A percentile compares a stretch with the other conserved stretches of the same genome.
phyloP scores from a whole-genome alignment of 2,113 vertebrate genomes.

The Ictalurus furcatus region DNA sequence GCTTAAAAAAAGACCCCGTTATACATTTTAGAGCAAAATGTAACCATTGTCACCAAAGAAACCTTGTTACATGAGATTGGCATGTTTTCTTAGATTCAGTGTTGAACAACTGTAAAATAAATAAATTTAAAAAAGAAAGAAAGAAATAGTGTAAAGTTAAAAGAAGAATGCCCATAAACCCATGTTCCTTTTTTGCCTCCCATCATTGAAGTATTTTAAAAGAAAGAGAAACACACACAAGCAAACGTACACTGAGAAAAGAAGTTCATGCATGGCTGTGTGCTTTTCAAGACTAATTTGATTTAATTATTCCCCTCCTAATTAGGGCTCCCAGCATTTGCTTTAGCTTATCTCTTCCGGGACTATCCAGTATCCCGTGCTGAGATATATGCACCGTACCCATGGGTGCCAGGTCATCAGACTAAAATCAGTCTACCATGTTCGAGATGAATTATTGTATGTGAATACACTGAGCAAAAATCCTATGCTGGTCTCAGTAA shows the following conservation, averaged over 20 bases:
- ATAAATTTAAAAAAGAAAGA: no score
- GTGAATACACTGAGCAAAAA: background rate
- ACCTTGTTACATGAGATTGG: background rate
- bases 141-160: background rate
- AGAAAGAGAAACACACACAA: constrained; percentile 10
- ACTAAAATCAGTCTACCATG: constrained; percentile 23
- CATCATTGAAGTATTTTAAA: background rate
- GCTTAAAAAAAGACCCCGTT: background rate
- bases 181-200: background rate
- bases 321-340: constrained; percentile 40
- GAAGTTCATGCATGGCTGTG: constrained; percentile 33
- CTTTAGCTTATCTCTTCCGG: constrained; percentile 37
- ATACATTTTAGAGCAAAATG: background rate
- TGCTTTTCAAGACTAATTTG: constrained; percentile 46
- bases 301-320: constrained; percentile 50
- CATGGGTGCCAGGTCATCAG: constrained; percentile 8
- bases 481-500: background rate
- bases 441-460: constrained; percentile 11
- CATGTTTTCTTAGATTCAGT: background rate
- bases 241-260: constrained; percentile 19
- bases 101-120: background rate
- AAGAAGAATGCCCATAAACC: background rate
- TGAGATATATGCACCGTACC: constrained; percentile 1
- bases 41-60: background rate
- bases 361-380: background rate